A percentile compares a stretch with the other conserved stretches of the same genome.
Conservation (phyloP, 2,113 vertebrate species). For the Chionomys nivalis region DNA sequence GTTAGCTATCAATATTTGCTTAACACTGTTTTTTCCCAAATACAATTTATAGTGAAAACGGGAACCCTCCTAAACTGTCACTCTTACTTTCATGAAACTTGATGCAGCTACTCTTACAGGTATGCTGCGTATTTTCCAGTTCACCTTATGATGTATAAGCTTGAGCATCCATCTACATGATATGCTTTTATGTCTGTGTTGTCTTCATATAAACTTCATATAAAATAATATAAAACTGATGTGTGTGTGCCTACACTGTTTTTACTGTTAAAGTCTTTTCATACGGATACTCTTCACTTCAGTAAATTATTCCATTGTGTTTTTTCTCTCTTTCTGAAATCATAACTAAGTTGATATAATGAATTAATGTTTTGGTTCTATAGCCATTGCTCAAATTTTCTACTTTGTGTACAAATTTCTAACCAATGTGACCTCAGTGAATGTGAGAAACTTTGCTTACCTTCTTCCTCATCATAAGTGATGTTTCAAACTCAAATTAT, state of each 20-base stretch:
- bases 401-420: constrained; percentile 17
- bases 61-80: neutral
- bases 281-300: neutral
- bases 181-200: constrained; percentile 17
- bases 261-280: neutral
- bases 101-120: neutral
- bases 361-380: constrained; percentile 27
- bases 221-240: neutral
- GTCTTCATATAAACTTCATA: neutral
- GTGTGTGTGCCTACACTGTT: neutral
- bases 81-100: constrained; percentile 33
- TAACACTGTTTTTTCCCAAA: neutral
- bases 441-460: constrained; percentile 30
- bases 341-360: neutral
- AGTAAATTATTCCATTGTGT: neutral
- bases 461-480: neutral
- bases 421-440: neutral
- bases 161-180: neutral
- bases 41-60: constrained; percentile 56
- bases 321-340: neutral
- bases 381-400: neutral
- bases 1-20: constrained; percentile 46
- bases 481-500: constrained; percentile 32
- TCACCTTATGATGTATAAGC: neutral
- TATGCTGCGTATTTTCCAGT: constrained; percentile 18